Conservation (phyloP, 2,113 vertebrate genomes). For the Chloropsis cyanopogon region DNA sequence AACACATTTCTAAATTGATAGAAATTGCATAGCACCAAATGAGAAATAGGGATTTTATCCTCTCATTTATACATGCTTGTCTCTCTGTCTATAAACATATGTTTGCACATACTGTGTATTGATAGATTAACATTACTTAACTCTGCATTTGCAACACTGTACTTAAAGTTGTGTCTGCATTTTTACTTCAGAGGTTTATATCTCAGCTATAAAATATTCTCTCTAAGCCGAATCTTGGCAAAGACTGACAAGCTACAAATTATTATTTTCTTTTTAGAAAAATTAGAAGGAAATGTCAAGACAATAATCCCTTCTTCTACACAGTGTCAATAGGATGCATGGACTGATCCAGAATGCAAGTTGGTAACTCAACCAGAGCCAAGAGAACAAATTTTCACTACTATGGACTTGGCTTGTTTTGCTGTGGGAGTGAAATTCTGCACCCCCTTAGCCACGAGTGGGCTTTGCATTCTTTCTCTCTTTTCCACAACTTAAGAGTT, state of each 20-base stretch:
- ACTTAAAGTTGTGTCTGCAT: constrained; percentile 76
- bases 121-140: constrained; percentile 77
- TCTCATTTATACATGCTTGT: constrained; percentile 74
- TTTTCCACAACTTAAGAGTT: not conserved
- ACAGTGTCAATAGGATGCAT: not conserved
- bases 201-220: constrained; percentile 65
- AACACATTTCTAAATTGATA: constrained; percentile 74
- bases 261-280: constrained; percentile 26
- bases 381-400: not conserved
- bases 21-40: constrained; percentile 74
- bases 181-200: constrained; percentile 72
- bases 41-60: constrained; percentile 73
- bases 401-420: not conserved
- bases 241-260: constrained; percentile 27
- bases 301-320: constrained; percentile 6
- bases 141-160: constrained; percentile 71
- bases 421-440: not conserved
- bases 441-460: not conserved
- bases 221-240: constrained; percentile 48
- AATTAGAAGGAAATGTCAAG: constrained; percentile 10
- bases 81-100: constrained; percentile 78
- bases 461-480: not conserved
- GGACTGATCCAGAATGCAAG: not conserved
- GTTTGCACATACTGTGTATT: constrained; percentile 77
- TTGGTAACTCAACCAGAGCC: not conserved